Evolutionary conservation across 1,140 invertebrate genomes (phyloP).

Genomic region (Plectrocnemia conspersa): DNA sequence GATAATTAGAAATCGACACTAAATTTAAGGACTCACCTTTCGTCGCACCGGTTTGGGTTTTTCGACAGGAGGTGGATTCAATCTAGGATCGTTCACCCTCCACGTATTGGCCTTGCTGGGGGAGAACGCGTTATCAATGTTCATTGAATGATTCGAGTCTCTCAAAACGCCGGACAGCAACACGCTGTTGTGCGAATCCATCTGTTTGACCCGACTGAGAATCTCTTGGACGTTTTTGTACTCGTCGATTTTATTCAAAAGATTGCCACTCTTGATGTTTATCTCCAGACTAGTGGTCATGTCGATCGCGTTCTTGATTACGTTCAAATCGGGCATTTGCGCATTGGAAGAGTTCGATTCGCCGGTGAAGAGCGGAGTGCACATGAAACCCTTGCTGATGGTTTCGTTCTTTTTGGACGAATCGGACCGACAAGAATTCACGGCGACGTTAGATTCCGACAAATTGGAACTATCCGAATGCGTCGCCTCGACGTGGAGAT

Average conservation of each 20-base stretch:
- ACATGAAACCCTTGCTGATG: conserved; percentile 36
- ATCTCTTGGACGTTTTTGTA: conserved; percentile 49
- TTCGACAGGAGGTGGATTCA: conserved; percentile 47
- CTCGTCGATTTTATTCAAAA: conserved; percentile 44
- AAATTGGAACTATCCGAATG: not conserved
- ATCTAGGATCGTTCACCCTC: conserved; percentile 42
- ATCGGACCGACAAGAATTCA: not conserved
- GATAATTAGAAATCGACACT: too few relatives aligned
- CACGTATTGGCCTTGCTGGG: conserved; percentile 37
- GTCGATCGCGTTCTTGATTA: conserved; percentile 52
- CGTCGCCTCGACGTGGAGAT: too few relatives aligned
- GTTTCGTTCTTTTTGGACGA: too few relatives aligned
- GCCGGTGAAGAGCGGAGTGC: conserved; percentile 45
- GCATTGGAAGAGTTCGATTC: conserved; percentile 41
- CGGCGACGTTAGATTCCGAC: not conserved
- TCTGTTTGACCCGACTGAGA: conserved; percentile 48
- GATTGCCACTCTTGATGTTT: conserved; percentile 43
- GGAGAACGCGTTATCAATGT: conserved; percentile 26
- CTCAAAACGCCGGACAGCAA: conserved; percentile 47
- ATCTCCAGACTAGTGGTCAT: conserved; percentile 49
- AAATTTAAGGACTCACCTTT: conserved; percentile 40
- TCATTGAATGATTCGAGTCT: conserved; percentile 37
- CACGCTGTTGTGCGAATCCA: conserved; percentile 50
- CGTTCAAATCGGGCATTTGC: conserved; percentile 47
- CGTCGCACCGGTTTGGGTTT: conserved; percentile 49